Percentiles rank a stretch among this genome's conserved stretches.
These are phyloP conservation scores for Oophaga pumilio DNA, from an alignment of 2,113 vertebrate genomes.

Conservation along the genomic window DNA sequence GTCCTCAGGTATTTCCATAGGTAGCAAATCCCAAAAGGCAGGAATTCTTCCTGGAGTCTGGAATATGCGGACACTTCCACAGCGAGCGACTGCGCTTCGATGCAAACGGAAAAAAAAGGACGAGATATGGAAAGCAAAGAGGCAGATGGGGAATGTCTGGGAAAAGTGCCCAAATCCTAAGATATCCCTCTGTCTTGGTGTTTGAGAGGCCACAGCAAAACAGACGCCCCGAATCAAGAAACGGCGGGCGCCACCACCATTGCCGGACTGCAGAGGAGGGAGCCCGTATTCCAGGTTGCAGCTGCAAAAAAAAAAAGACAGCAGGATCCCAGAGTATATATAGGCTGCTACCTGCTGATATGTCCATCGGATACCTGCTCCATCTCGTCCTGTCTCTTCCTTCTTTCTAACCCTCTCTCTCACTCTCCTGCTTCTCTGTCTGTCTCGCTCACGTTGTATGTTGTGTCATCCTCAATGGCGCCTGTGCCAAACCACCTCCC, in stretches of 20 bases:
- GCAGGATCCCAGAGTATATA: constrained; percentile 31
- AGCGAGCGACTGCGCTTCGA: constrained; percentile 20
- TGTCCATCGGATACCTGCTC: constrained; percentile 39
- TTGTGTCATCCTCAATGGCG: constrained; percentile 60
- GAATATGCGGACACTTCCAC: constrained; percentile 28
- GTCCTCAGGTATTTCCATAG: constrained; percentile 22
- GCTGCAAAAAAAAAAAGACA: constrained; percentile 30
- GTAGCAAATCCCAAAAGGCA: constrained; percentile 16
- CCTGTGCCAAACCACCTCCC: constrained; percentile 62
- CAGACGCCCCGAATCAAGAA: constrained; percentile 51
- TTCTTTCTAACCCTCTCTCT: constrained; percentile 40
- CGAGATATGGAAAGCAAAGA: constrained; percentile 48
- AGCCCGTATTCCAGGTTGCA: constrained; percentile 35
- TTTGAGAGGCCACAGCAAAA: constrained; percentile 45
- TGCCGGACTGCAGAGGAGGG: constrained; percentile 27
- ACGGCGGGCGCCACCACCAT: constrained; percentile 29
- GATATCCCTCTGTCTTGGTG: constrained; percentile 50
- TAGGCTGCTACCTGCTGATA: constrained; percentile 45
- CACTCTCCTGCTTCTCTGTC: constrained; percentile 46
- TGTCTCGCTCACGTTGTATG: constrained; percentile 59
- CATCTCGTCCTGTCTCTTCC: constrained; percentile 42
- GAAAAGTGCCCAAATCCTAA: constrained; percentile 56
- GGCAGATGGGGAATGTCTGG: constrained; percentile 58
- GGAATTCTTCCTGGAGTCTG: constrained; percentile 7
- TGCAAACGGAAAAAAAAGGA: constrained; percentile 8